These are phyloP conservation scores for Enteromius mattozi DNA, from an alignment of 2,797 vertebrate species.

Conservation along the genomic window DNA sequence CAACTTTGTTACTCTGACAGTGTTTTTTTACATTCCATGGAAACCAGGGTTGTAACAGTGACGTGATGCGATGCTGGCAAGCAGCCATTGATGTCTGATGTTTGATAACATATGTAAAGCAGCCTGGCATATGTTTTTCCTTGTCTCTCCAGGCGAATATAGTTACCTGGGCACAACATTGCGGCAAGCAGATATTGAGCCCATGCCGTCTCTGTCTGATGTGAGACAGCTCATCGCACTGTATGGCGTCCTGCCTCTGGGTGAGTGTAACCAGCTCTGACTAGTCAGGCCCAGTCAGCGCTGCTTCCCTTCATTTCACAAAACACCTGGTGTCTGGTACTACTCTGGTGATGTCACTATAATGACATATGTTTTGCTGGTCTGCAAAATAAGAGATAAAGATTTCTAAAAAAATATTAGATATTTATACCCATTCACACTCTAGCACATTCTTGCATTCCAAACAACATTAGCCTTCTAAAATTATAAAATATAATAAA, in stretches of 20 bases:
- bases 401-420: background rate
- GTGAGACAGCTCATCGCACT: conserved; percentile 83
- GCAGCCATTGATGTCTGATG: background rate
- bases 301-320: conserved; percentile 28
- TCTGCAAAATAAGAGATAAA: background rate
- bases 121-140: background rate
- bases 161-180: conserved; percentile 79
- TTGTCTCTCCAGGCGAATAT: conserved; percentile 76
- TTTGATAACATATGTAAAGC: conserved; percentile 15
- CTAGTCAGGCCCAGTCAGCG: conserved; percentile 26
- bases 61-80: conserved; percentile 20
- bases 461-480: background rate
- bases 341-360: background rate
- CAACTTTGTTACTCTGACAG: background rate
- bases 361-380: background rate
- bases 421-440: background rate
- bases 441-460: background rate
- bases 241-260: conserved; percentile 85
- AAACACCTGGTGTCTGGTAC: conserved; percentile 13
- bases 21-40: conserved; percentile 38
- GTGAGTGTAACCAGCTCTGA: conserved; percentile 71
- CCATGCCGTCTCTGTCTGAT: conserved; percentile 82
- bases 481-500: background rate
- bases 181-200: conserved; percentile 73
- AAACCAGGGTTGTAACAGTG: conserved; percentile 18